These are phyloP conservation scores for Drosophila dives DNA, from an alignment of 2,888 invertebrate species.

Conservation along the genomic window DNA sequence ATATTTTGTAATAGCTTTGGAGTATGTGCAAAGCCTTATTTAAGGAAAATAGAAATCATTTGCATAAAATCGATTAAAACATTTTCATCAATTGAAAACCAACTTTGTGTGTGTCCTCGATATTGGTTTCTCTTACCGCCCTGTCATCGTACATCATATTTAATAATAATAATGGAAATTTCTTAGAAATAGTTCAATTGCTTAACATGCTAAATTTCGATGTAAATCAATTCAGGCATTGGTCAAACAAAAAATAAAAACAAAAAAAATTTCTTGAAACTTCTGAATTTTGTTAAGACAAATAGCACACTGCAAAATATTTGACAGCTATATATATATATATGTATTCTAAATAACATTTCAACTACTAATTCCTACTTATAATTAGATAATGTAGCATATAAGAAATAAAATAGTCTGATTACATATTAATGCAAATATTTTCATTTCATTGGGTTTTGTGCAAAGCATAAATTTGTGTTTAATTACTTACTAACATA, in stretches of 20 bases:
- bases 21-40: slow-evolving; percentile 57
- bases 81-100: slow-evolving; percentile 60
- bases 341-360: background rate
- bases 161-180: background rate
- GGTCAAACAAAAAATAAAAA: background rate
- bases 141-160: slow-evolving; percentile 4
- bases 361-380: background rate
- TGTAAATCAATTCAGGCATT: background rate
- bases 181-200: background rate
- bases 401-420: background rate
- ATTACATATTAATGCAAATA: background rate
- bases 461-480: background rate
- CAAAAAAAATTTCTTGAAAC: background rate
- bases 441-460: background rate
- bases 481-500: background rate
- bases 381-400: background rate
- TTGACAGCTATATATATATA: background rate
- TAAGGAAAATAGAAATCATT: slow-evolving; percentile 71
- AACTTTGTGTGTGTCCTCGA: background rate
- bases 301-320: background rate
- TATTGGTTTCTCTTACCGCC: background rate
- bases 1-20: slow-evolving; percentile 79
- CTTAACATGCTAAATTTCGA: background rate
- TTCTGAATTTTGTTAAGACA: background rate
- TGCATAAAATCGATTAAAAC: slow-evolving; percentile 78